Base-by-base conservation (phyloP, 2,888 invertebrate genomes). In the Leucophora obtusa region DNA sequence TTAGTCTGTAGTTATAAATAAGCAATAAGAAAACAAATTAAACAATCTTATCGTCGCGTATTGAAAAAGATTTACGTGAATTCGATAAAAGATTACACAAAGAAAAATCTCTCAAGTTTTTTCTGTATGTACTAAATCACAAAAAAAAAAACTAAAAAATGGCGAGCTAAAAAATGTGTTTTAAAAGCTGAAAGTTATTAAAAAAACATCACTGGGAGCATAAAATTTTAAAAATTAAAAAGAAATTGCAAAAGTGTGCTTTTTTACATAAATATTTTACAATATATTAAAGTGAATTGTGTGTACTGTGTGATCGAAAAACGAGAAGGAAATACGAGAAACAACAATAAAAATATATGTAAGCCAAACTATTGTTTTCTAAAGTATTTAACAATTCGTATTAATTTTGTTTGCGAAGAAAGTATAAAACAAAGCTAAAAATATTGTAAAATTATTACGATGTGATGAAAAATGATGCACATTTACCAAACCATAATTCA, bases 11-110 rank as follows among this genome's bases (percentile, higher is more conserved):
- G 76, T 76, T 73, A 73, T 60, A 73, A 69, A 50, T 69, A 65
- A 51, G 68, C 60, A 79, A 63, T 33, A 73, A 56, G 53, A 18
- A 24, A 73, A 53, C 28, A 33, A 53, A 21, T 21, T 15, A 51
- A 58, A 63, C 15, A 35, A n/a, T n/a, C 72, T 35, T 3, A 51
- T 69, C 73, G 76, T 76, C 80, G 54, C 80, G 76, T 81, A 80
- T 73, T 76, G 18, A 65, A 79, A 65, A 72, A 80, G 72, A 80
- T 73, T 73, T 81, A 81, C 73, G 80, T 76, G 80, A 76, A 50
- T 60, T 69, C 59, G 80, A 73, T 76, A 51, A 43, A 14, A 28
- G 28, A 63, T 53, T 24, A 54, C 63, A 47, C 47, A 70, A 69
- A 65, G 10, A 58, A 58, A 71, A 65, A 11, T 71, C 75, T 79